Evolutionary conservation across 2,113 vertebrate species (phyloP), one percentile per base, ranked within the genome.

Genomic region (Gobiocypris rarus): DNA sequence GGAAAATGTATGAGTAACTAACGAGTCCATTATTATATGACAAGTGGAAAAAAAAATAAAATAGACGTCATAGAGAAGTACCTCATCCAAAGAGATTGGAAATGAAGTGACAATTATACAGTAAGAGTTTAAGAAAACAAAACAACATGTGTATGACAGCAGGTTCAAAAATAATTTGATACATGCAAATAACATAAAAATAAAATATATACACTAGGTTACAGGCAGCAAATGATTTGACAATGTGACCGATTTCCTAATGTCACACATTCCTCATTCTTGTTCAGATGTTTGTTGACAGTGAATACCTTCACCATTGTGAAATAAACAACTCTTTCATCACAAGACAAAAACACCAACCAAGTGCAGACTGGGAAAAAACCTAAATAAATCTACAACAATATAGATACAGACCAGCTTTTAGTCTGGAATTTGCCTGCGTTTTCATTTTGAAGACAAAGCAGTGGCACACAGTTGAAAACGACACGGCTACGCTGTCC

Each of bases 341-440:
- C 70, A 43, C n/a, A 81, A 15, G 75, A 41, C 63, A 83, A 45
- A 41, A 31, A 56, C 28, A 48, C 79, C 75, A 74, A 61, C 78
- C 82, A 83, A 50, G 67, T 58, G 70, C 83, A 73, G 73, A 52
- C 56, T 38, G 63, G 80, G 80, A 54, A 63, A 76, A n/a, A 82
- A 82, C 38, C 61, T 45, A 87, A 89, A 87, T 82, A 86, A 84
- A 83, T 86, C 78, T 88, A 84, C 83, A 90, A 90, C 88, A 93
- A 86, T 86, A 86, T 87, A 79, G 90, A 91, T 81, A 89, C 86
- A 84, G 87, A 45, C 54, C 77, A 50, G 82, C 78, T 45, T 67
- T 69, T 73, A 24, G 74, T 69, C 82, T 88, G 92, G 92, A 94
- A 94, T 94, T 90, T 94, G 93, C 93, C 89, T 90, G 92, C 88